Percentiles rank a stretch among this genome's conserved stretches.
These are phyloP conservation scores for Elephas maximus DNA, from an alignment of 2,113 vertebrate genomes.

Conservation along the genomic window DNA sequence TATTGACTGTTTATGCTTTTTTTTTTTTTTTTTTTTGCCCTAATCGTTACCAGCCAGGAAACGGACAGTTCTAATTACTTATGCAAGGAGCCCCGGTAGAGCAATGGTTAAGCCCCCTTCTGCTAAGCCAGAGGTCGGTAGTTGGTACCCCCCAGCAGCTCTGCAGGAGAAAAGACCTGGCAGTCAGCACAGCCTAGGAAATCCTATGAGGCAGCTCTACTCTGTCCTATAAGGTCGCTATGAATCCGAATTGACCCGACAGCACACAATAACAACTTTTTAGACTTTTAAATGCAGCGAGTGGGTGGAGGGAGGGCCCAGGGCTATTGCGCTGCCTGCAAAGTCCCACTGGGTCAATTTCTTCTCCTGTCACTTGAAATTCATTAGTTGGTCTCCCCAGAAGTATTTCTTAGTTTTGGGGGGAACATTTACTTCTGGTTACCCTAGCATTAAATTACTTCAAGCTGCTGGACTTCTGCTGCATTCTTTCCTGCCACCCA, in stretches of 20 bases:
- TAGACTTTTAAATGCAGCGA: too few relatives aligned
- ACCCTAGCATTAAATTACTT: conserved; percentile 82
- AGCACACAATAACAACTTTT: neutral
- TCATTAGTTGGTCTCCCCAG: conserved; percentile 84
- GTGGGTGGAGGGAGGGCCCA: too few relatives aligned
- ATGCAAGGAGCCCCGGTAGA: neutral
- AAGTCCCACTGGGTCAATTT: conserved; percentile 80
- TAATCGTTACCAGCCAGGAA: neutral
- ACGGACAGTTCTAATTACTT: neutral
- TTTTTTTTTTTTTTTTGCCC: too few relatives aligned
- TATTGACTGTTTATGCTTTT: neutral
- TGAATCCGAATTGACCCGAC: neutral
- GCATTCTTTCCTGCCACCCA: conserved; percentile 75
- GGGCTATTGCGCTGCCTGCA: neutral
- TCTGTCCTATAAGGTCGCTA: neutral
- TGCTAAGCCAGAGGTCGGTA: neutral
- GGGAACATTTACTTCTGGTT: conserved; percentile 78
- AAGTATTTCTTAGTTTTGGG: conserved; percentile 86
- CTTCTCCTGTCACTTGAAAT: conserved; percentile 81
- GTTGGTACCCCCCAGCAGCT: neutral
- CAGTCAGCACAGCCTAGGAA: neutral
- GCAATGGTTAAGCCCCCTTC: neutral
- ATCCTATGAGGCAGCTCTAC: neutral
- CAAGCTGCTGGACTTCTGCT: conserved; percentile 78
- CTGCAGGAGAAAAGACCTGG: neutral